Conservation (phyloP, 2,797 vertebrate species). For the Hybognathus amarus region DNA sequence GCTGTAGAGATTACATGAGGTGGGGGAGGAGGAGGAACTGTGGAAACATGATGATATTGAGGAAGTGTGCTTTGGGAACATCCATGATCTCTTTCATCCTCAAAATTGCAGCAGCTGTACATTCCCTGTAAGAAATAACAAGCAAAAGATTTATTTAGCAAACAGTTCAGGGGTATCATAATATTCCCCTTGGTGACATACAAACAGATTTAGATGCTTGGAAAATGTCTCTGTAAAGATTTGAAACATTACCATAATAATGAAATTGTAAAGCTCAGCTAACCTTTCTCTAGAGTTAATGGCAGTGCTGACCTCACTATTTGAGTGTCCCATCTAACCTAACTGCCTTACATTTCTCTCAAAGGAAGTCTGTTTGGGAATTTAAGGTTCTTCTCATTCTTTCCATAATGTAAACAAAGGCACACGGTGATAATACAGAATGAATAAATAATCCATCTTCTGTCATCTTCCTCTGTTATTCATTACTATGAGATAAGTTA, state of each 20-base stretch:
- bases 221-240: slow-evolving; percentile 42
- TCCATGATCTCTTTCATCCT: slow-evolving; percentile 79
- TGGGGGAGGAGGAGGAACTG: slow-evolving; percentile 72
- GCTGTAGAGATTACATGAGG: slow-evolving; percentile 77
- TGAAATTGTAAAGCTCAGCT: slow-evolving; percentile 35
- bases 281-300: slow-evolving; percentile 34
- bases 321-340: slow-evolving; percentile 26
- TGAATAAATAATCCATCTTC: slow-evolving; percentile 35
- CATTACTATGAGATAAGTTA: slow-evolving; percentile 18
- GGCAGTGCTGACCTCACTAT: slow-evolving; percentile 25
- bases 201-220: slow-evolving; percentile 32
- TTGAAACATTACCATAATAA: slow-evolving; percentile 49
- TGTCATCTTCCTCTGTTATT: slow-evolving; percentile 19
- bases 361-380: slow-evolving; percentile 13
- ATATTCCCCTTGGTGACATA: slow-evolving; percentile 28
- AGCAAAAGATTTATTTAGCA: slow-evolving; percentile 41
- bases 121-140: slow-evolving; percentile 80
- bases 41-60: slow-evolving; percentile 76
- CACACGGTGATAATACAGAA: slow-evolving; percentile 19
- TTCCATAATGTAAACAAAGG: slow-evolving; percentile 22
- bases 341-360: slow-evolving; percentile 11
- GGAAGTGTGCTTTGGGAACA: slow-evolving; percentile 75
- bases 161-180: slow-evolving; percentile 28
- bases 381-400: slow-evolving; percentile 34
- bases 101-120: slow-evolving; percentile 93